phyloP scores from a whole-genome alignment of 2,797 vertebrate genomes.

The Lacerta agilis region DNA sequence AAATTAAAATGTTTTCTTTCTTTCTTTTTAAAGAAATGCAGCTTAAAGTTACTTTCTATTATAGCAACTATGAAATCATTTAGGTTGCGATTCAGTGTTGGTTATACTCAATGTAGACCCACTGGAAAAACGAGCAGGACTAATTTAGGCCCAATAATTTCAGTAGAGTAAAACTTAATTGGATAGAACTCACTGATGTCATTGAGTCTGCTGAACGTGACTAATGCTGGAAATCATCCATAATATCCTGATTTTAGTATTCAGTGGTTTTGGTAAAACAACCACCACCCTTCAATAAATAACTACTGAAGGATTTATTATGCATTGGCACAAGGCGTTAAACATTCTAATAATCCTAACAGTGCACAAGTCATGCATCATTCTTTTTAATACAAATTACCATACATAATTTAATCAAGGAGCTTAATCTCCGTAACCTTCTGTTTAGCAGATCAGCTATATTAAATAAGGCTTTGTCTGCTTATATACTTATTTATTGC shows the following conservation, averaged over 20 bases:
- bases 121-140: too few species aligned
- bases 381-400: slow-evolving; percentile 2
- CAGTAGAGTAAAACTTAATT: too few species aligned
- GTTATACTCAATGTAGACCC: too few species aligned
- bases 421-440: neutral
- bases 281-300: neutral
- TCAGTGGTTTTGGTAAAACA: neutral
- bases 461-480: neutral
- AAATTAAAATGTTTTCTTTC: too few species aligned
- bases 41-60: neutral
- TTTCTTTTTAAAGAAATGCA: neutral
- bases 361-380: neutral
- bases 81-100: neutral
- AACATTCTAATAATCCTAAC: slow-evolving; percentile 3
- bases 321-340: neutral
- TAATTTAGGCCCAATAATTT: too few species aligned
- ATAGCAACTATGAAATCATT: neutral
- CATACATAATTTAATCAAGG: neutral
- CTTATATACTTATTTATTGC: neutral
- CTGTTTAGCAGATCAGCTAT: neutral
- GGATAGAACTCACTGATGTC: too few species aligned
- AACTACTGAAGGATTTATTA: neutral
- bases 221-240: too few species aligned
- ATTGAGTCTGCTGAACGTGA: too few species aligned
- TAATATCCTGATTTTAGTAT: neutral